Percentiles rank a stretch among this genome's conserved stretches.
Conservation (phyloP, 2,888 invertebrate genomes). For the Oscheius onirici region DNA sequence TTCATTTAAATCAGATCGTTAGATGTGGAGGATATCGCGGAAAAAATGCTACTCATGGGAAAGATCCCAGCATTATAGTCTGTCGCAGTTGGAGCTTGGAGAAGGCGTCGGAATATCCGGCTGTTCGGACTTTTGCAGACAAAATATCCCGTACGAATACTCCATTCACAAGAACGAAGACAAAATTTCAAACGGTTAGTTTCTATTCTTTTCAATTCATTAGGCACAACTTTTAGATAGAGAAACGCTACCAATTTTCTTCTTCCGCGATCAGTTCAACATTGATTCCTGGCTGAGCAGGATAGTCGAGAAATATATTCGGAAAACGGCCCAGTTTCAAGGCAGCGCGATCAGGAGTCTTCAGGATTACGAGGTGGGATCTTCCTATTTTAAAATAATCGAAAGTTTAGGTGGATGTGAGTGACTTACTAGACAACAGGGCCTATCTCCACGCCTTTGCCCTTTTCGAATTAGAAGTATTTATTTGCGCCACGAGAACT, state of each 20-base stretch:
- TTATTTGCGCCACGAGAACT: background rate
- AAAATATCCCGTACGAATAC: background rate
- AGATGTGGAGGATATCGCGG: constrained; percentile 2
- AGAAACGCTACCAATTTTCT: background rate
- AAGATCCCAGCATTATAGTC: background rate
- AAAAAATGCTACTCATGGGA: background rate
- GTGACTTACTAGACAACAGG: background rate
- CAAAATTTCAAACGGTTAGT: background rate
- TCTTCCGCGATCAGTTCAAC: background rate
- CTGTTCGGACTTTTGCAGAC: background rate
- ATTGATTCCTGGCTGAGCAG: background rate
- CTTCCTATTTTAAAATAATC: background rate
- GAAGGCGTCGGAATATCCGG: background rate
- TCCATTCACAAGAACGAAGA: background rate
- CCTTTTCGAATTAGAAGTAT: constrained; percentile 5
- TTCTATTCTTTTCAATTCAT: background rate
- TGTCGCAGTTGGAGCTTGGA: background rate
- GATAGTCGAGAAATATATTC: background rate
- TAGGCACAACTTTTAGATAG: background rate
- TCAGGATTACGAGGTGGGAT: constrained; percentile 6
- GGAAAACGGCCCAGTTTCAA: background rate
- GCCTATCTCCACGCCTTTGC: constrained; percentile 5
- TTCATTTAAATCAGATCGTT: background rate
- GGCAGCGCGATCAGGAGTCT: background rate
- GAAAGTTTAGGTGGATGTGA: constrained; percentile 6